phyloP scores from a whole-genome alignment of 2,888 invertebrate genomes.

The Polydrusus pterygomalis region DNA sequence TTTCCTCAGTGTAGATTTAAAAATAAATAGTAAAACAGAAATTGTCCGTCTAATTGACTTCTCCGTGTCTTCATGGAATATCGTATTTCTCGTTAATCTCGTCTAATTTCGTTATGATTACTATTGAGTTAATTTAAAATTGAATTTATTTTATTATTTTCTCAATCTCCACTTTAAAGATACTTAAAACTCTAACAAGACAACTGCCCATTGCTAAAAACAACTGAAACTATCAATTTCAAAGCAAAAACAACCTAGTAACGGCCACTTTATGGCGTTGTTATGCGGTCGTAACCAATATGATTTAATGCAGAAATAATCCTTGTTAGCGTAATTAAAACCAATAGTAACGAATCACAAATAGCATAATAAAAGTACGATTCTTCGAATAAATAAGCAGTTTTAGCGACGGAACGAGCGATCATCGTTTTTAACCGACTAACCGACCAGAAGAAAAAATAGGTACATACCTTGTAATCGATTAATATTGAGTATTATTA shows the following conservation, averaged over 20 bases:
- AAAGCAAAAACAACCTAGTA: conserved; percentile 35
- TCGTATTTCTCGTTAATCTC: too few species aligned
- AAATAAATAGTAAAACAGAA: too few species aligned
- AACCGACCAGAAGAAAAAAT: too few species aligned
- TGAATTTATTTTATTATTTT: too few species aligned
- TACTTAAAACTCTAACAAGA: not conserved
- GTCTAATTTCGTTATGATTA: too few species aligned
- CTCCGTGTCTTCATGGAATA: too few species aligned
- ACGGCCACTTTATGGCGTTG: conserved; percentile 53
- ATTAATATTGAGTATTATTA: too few species aligned
- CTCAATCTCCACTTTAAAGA: not conserved
- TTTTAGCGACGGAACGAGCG: conserved; percentile 4
- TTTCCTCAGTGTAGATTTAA: too few species aligned
- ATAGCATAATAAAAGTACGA: conserved; percentile 44
- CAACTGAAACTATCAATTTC: conserved; percentile 51
- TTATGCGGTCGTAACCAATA: conserved; percentile 47
- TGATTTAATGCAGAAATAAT: conserved; percentile 54
- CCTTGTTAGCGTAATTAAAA: conserved; percentile 54
- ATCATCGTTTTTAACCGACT: too few species aligned
- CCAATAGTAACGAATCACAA: conserved; percentile 52
- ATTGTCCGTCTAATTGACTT: too few species aligned
- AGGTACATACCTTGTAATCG: too few species aligned
- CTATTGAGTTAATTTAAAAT: too few species aligned
- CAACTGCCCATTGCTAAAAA: conserved; percentile 32
- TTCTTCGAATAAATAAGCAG: conserved; percentile 41